phyloP scores from a whole-genome alignment of 2,113 vertebrate species.

The Chunga burmeisteri region DNA sequence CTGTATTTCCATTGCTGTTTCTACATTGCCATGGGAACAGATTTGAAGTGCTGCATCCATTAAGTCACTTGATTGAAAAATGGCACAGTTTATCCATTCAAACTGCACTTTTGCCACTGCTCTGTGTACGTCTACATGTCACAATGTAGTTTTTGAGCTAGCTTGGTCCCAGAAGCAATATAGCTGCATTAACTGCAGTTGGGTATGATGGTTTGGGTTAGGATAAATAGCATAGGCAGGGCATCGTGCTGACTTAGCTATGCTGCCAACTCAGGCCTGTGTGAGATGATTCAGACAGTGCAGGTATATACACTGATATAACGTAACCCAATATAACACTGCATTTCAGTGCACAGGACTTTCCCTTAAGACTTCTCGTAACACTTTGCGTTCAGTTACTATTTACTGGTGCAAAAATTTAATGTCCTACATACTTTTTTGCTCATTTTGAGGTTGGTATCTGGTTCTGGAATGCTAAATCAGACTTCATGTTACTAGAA shows the following conservation, averaged over 20 bases:
- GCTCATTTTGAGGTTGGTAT: neutral
- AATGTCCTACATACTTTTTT: neutral
- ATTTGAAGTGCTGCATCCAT: slow-evolving; percentile 59
- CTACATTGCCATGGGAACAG: slow-evolving; percentile 66
- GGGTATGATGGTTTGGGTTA: neutral
- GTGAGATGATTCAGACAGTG: neutral
- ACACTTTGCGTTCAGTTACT: neutral
- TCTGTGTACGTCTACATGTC: neutral
- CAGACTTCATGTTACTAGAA: neutral
- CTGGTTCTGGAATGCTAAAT: neutral
- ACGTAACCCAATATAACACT: neutral
- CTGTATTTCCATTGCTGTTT: slow-evolving; percentile 22
- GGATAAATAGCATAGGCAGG: neutral
- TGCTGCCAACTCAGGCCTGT: neutral
- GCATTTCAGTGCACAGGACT: neutral
- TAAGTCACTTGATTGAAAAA: slow-evolving; percentile 49
- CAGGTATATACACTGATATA: neutral
- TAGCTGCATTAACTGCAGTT: neutral
- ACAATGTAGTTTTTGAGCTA: neutral
- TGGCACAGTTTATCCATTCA: slow-evolving; percentile 24
- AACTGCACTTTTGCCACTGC: neutral
- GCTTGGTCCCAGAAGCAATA: neutral
- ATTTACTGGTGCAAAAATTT: neutral
- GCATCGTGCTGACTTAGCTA: rapidly evolving
- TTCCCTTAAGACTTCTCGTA: neutral